Evolutionary conservation across 2,888 invertebrate genomes (phyloP).

Genomic region (Alloscopus bannaensis): DNA sequence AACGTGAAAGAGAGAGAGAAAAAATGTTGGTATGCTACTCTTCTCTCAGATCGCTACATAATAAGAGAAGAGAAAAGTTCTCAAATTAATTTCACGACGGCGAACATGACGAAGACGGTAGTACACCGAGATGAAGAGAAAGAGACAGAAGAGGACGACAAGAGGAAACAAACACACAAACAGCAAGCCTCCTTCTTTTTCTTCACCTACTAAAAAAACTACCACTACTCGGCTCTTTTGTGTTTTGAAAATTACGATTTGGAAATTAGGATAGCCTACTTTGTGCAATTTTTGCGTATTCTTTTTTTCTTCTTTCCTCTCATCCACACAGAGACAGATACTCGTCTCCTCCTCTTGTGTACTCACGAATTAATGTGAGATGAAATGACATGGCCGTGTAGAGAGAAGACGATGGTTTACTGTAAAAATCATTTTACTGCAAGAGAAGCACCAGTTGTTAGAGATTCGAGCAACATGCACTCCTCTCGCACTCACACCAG

Average conservation of each 20-base stretch:
- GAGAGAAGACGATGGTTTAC: slow-evolving; percentile 17
- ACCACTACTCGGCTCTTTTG: slow-evolving; percentile 24
- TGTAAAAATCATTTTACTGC: slow-evolving; percentile 29
- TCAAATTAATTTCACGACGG: too few species aligned
- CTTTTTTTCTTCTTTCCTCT: slow-evolving; percentile 19
- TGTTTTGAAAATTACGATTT: slow-evolving; percentile 32
- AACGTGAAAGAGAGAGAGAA: background rate
- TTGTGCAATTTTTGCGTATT: slow-evolving; percentile 36
- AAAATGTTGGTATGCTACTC: too few species aligned
- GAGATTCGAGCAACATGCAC: background rate
- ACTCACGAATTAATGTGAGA: slow-evolving; percentile 53
- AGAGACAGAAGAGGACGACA: background rate
- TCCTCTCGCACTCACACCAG: too few species aligned
- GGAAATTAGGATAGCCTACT: slow-evolving; percentile 64
- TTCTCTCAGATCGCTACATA: too few species aligned
- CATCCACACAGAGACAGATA: too few species aligned
- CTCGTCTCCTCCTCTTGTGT: slow-evolving; percentile 9
- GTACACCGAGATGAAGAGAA: too few species aligned
- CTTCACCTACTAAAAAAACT: slow-evolving; percentile 36
- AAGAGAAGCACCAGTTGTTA: background rate
- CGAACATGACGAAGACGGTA: too few species aligned
- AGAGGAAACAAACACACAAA: too few species aligned
- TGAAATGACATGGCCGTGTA: slow-evolving; percentile 43
- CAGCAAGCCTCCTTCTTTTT: slow-evolving; percentile 3
- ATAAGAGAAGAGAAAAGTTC: too few species aligned